Base-by-base conservation (phyloP, 2,888 invertebrate genomes). In the Oegoconia quadripuncta region DNA sequence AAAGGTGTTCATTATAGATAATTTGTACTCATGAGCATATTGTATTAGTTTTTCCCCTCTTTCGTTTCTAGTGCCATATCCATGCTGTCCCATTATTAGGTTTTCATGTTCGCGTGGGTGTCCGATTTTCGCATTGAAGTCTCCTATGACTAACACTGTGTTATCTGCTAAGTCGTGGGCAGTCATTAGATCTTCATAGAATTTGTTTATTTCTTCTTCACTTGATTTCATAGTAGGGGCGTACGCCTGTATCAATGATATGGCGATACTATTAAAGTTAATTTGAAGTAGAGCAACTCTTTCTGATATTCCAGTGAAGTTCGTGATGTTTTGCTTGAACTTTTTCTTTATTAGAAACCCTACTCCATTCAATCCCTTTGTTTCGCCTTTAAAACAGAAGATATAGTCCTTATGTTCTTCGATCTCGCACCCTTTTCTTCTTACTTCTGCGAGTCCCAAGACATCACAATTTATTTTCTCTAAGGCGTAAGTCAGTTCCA, bases 311-410 rank as follows among this genome's bases (percentile, higher is more conserved):
- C 37, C 37, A 12, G 14, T 23, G 13, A 23, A 37, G 12, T 18
- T 37, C 3, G 14, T n/a, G 3, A 17, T 17, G 8, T 11, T 30
- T 6, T n/a, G n/a, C n/a, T 30, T 30, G 8, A 8, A 30, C 5
- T 30, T 30, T 16, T 17, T 15, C n/a, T 17, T 30, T 15, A 30
- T 15, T 9, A 15, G 14, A n/a, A 17, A 17, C 2, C 17, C 30
- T 7, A 17, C 16, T 3, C 44, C 49, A 15, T 49, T 27, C 18
- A 17, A 14, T 1, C 46, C 46, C 9, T 30, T 17, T 13, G 39
- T 44, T 14, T 37, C 11, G 8, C 46, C 46, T 7, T 11, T 30
- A 14, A 42, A 18, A 23, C 41, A 48, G n/a, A 48, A 15, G 23
- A 48, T 46, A 20, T 35, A 11, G 5, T 22, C 26, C 9, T 25